Base-by-base conservation (phyloP, 2,113 vertebrate genomes). In the Labeo rohita region DNA sequence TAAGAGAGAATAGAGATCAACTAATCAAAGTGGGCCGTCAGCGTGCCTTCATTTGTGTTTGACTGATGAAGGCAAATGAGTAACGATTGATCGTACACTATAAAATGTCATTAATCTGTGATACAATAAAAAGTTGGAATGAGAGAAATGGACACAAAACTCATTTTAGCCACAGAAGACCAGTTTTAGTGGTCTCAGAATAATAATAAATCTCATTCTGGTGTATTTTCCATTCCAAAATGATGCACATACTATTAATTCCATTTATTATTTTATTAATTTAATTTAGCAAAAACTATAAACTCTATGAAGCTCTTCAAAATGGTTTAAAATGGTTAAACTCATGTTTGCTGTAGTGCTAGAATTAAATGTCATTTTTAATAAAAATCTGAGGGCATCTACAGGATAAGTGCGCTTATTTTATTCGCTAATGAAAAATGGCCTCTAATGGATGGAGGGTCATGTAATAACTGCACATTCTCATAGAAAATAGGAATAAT, bases 21-120 rank as follows among this genome's bases (percentile, higher is more conserved):
- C 80, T 89, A 86, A 88, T 90, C 88, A 89, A 89, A 90, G 85
- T 84, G 75, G 82, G 73, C 90, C 84, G 84, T 91, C 76, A 8
- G 9, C 6, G 54, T 83, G 34, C 89, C 88, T 83, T 77, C 50
- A 2, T 84, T 1, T 13, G 72, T 74, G 50, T 85, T 88, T 85
- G 43, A 88, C 85, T 84, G 75, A 91, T 87, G 84, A 80, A 59
- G 50, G 86, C 28, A 56, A 90, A 59, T 65, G 81, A 90, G 79
- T 70, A 88, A 86, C 45, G 89, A 88, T 52, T 79, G 50, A 84
- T 61, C 3, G 49, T 52, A 12, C 84, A 85, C 54, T 21, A 87
- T 85, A 83, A 84, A 87, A 85, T 85, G 66, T 50, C 56, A 85
- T 85, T 88, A 34, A 85, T 87, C 91, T 88, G 49, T 56, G 18